Percentiles rank a stretch among this genome's conserved stretches.
Evolutionary conservation across 2,797 vertebrate species (phyloP).

Genomic region (Lagorchestes hirsutus): DNA sequence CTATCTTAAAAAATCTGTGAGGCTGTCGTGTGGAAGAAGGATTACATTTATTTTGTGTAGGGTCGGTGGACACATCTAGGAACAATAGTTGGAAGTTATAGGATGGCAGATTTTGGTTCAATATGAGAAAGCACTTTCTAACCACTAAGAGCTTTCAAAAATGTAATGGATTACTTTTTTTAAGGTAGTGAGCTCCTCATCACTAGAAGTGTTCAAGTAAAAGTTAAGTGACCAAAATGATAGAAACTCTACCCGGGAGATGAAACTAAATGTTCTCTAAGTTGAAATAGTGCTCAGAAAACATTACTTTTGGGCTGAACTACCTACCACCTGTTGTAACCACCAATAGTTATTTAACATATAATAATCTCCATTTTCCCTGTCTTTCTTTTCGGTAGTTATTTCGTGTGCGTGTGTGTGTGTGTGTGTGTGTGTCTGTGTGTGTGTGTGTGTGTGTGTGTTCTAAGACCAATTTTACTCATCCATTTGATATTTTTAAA

Average conservation of each 20-base stretch:
- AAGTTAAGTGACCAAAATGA: not conserved
- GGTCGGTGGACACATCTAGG: not conserved
- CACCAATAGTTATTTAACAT: not conserved
- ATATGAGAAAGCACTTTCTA: not conserved
- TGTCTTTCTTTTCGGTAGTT: not conserved
- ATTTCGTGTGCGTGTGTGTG: too few species aligned
- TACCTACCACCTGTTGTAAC: not conserved
- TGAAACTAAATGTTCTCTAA: not conserved
- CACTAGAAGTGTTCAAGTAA: not conserved
- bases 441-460: not conserved
- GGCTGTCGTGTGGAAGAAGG: not conserved
- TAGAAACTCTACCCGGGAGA: not conserved
- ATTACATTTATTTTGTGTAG: not conserved
- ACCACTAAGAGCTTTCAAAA: not conserved
- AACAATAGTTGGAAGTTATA: not conserved
- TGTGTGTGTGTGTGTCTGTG: not conserved
- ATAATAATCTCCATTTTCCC: not conserved
- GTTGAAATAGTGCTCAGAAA: not conserved
- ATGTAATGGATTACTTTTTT: not conserved
- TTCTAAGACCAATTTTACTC: not conserved
- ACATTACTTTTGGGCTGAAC: not conserved
- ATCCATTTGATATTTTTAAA: not conserved
- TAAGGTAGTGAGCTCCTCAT: not conserved
- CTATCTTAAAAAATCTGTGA: not conserved
- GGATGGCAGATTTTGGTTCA: not conserved